Conservation (phyloP, 2,113 vertebrate genomes). For the Engraulis encrasicolus region DNA sequence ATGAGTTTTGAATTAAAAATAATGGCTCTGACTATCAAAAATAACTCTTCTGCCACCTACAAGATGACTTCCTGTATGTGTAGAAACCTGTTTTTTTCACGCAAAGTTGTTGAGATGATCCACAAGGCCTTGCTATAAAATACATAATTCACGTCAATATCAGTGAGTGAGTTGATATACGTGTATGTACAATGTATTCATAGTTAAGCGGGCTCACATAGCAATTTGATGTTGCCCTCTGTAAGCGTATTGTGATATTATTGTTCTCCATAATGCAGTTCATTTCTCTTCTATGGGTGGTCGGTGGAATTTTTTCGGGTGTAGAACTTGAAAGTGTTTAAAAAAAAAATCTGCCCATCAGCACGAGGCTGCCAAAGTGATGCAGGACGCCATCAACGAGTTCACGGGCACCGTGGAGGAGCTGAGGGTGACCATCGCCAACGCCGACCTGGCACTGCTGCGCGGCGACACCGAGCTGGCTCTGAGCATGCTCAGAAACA, state of each 20-base stretch:
- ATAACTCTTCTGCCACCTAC: too few species aligned
- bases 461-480: constrained; percentile 89
- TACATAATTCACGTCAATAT: too few species aligned
- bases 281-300: background rate
- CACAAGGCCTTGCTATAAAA: too few species aligned
- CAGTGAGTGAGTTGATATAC: too few species aligned
- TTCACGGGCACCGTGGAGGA: constrained; percentile 94
- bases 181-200: too few species aligned
- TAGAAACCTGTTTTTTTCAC: too few species aligned
- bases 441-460: constrained; percentile 87
- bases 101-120: too few species aligned
- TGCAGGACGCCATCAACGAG: constrained; percentile 96
- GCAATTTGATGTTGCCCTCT: too few species aligned
- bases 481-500: constrained; percentile 88
- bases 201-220: too few species aligned
- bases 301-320: background rate
- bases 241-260: background rate
- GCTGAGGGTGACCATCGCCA: constrained; percentile 88
- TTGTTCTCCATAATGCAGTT: background rate
- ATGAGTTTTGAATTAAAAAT: too few species aligned
- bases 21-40: too few species aligned
- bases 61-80: too few species aligned
- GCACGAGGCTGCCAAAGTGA: constrained; percentile 95
- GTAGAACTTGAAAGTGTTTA: background rate
- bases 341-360: constrained; percentile 55